A percentile compares a stretch with the other conserved stretches of the same genome.
Conservation (phyloP, 2,888 invertebrate species). For the Myopa tessellatipennis region DNA sequence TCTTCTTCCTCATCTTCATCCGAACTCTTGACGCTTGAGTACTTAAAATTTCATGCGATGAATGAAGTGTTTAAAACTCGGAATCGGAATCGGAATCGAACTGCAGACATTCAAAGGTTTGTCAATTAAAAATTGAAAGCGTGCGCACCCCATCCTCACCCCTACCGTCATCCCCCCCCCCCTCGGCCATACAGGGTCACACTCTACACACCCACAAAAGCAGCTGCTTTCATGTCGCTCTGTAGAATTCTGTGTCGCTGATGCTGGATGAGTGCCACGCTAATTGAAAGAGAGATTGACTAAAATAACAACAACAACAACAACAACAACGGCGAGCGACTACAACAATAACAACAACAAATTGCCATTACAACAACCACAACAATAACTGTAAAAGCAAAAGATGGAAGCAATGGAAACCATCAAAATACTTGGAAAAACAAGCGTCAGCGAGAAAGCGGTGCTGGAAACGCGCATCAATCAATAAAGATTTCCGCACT, state of each 20-base stretch:
- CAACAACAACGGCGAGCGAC: background rate
- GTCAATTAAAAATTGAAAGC: conserved; percentile 18
- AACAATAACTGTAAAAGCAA: background rate
- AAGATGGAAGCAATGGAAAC: background rate
- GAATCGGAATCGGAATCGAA: too few relatives aligned
- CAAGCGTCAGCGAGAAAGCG: background rate
- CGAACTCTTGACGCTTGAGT: too few relatives aligned
- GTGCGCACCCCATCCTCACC: background rate
- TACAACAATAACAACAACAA: conserved; percentile 5
- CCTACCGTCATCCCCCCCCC: background rate
- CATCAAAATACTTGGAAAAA: background rate
- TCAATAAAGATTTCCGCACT: conserved; percentile 64
- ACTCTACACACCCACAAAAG: background rate
- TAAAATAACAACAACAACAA: too few relatives aligned
- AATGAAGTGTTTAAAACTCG: too few relatives aligned
- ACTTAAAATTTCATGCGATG: background rate
- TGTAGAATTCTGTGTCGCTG: background rate
- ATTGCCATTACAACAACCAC: background rate
- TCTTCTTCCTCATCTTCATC: too few relatives aligned
- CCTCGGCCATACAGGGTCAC: background rate
- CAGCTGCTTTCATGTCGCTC: background rate
- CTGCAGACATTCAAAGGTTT: background rate
- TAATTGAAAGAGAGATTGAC: conserved; percentile 5
- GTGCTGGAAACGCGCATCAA: conserved; percentile 48
- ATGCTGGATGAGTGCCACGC: conserved; percentile 10